Evolutionary conservation across 2,113 vertebrate species (phyloP).

Genomic region (Labeo catla): DNA sequence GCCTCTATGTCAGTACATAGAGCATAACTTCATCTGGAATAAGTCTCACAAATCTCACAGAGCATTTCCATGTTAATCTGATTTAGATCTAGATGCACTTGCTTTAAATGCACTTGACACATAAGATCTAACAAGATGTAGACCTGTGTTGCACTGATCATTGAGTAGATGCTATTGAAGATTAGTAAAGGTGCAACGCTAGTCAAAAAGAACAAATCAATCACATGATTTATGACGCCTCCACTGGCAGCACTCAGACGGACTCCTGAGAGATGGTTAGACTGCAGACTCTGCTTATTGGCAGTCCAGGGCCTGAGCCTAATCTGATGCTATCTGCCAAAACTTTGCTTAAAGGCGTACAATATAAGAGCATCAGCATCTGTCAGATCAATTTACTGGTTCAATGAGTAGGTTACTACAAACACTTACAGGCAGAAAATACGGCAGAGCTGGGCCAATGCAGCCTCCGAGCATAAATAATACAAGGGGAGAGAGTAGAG

Average conservation of each 20-base stretch:
- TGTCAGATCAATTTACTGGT: slow-evolving; percentile 54
- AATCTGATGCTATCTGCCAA: slow-evolving; percentile 48
- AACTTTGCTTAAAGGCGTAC: slow-evolving; percentile 41
- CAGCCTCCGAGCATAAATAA: slow-evolving; percentile 37
- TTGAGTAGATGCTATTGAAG: not conserved
- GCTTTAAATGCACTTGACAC: not conserved
- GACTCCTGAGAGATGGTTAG: slow-evolving; percentile 32
- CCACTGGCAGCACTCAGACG: slow-evolving; percentile 24
- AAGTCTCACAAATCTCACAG: not conserved
- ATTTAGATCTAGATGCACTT: not conserved
- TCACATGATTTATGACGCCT: slow-evolving; percentile 49
- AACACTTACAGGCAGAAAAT: slow-evolving; percentile 49
- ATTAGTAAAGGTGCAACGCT: slow-evolving; percentile 13
- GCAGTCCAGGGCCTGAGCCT: slow-evolving; percentile 12
- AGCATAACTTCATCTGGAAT: not conserved
- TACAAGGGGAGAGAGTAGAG: slow-evolving; percentile 22
- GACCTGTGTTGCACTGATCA: not conserved
- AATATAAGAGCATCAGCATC: slow-evolving; percentile 49
- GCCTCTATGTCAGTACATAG: not conserved
- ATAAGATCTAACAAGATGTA: not conserved
- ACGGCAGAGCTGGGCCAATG: slow-evolving; percentile 31
- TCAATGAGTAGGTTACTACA: slow-evolving; percentile 55
- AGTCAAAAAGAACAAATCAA: slow-evolving; percentile 35
- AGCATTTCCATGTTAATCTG: not conserved
- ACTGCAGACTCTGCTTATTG: slow-evolving; percentile 43